phyloP scores from a whole-genome alignment of 2,797 vertebrate species.

The Zonotrichia albicollis region DNA sequence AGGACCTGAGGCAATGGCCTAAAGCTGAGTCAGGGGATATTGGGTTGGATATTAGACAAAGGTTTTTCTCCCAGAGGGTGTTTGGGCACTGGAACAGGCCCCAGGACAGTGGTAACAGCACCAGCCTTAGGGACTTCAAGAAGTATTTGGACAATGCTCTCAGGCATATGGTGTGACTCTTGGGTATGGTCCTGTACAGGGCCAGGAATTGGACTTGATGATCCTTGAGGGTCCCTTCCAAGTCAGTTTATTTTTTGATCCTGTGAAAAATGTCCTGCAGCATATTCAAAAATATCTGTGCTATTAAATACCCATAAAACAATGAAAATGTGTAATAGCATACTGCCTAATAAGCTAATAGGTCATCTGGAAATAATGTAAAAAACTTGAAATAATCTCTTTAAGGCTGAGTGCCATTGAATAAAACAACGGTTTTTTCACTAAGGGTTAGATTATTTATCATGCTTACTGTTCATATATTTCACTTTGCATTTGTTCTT shows the following conservation, averaged over 20 bases:
- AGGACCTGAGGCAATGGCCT: accelerated
- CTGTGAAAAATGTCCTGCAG: background rate
- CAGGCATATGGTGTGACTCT: background rate
- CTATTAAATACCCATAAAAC: background rate
- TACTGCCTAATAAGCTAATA: background rate
- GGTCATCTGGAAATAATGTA: background rate
- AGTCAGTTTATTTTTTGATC: background rate
- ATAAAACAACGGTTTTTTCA: background rate
- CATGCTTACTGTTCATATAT: background rate
- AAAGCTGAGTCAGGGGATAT: background rate
- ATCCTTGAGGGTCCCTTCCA: background rate
- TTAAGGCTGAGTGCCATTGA: background rate
- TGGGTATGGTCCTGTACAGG: background rate
- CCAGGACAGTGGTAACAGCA: background rate
- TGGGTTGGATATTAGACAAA: background rate
- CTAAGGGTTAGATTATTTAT: constrained; percentile 21
- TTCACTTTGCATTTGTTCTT: background rate
- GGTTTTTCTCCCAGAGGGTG: accelerated
- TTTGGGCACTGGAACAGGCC: accelerated
- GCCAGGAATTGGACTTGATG: accelerated
- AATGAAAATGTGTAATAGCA: background rate
- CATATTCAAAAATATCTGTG: background rate
- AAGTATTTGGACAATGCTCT: accelerated
- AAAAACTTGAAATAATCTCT: background rate
- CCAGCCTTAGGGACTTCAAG: background rate